Evolutionary conservation across 1,140 invertebrate genomes (phyloP).

Genomic region (Brachionus paranguensis): DNA sequence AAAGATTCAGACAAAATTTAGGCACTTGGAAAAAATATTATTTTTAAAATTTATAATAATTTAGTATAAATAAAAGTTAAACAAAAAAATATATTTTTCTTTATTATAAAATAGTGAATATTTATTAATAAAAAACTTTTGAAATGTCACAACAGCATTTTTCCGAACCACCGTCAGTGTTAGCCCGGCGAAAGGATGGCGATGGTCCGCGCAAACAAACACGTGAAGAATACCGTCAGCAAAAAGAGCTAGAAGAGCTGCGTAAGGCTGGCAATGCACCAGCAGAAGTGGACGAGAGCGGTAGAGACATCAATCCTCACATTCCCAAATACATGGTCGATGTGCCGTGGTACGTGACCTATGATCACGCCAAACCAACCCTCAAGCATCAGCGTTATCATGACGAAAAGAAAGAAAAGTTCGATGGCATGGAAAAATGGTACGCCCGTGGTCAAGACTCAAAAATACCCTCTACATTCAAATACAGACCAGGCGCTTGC

Average conservation of each 20-base stretch:
- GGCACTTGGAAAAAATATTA: background rate
- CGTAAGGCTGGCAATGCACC: conserved; percentile 95
- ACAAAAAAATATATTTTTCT: background rate
- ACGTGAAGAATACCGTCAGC: conserved; percentile 54
- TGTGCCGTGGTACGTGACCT: conserved; percentile 85
- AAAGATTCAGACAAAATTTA: background rate
- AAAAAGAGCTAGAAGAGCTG: conserved; percentile 93
- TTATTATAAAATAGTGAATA: background rate
- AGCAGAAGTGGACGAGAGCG: conserved; percentile 95
- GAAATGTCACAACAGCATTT: conserved; percentile 41
- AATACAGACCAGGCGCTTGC: conserved; percentile 86
- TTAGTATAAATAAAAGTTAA: background rate
- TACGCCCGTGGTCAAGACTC: conserved; percentile 62
- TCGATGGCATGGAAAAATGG: conserved; percentile 68
- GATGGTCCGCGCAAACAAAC: conserved; percentile 51
- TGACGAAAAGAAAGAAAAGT: conserved; percentile 69
- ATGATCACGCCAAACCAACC: conserved; percentile 82
- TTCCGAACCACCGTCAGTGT: conserved; percentile 34
- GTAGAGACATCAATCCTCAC: conserved; percentile 95
- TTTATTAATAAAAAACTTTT: background rate
- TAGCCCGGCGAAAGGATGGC: conserved; percentile 38
- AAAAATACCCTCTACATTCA: background rate
- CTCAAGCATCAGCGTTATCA: conserved; percentile 96
- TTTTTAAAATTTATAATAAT: conserved; percentile 5
- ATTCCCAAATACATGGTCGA: conserved; percentile 98